Evolutionary conservation across 2,797 vertebrate genomes (phyloP), one percentile per base, ranked within the genome.

Genomic region (Anguilla marmorata): DNA sequence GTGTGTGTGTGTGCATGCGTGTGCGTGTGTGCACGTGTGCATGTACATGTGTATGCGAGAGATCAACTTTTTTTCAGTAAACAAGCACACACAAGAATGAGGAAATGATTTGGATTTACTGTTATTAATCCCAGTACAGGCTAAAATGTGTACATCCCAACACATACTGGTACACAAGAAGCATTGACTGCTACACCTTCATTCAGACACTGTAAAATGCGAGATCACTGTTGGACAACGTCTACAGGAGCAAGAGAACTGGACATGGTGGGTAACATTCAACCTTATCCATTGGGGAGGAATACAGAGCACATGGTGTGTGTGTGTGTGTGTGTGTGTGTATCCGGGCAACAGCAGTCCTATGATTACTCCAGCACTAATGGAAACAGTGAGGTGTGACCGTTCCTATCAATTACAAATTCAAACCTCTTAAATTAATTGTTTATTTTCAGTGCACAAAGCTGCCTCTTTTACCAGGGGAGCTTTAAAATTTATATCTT

Each of bases 81-180:
- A 63, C 21, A 74, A 74, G 27, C 14, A 79, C 37, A 79, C 37
- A 79, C 33, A 41, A 79, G 74, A 37, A 79, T 41, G 74, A 79
- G 33, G 33, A 74, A 79, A 79, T 41, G 74, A 79, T 79, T 74
- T 37, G 33, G 74, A 79, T 79, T 79, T 79, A 79, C 14, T 41
- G 33, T 41, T 79, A 30, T 33, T 74, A 37, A 79, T 79, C 74
- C 74, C 74, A 79, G 74, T 19, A 79, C 74, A 79, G 33, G 74
- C 74, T 21, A 79, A 79, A 79, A 79, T 79, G 74, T 79, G 33
- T 79, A 79, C 74, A 79, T 79, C 74, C 37, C 74, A 79, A 79
- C 33, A 79, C 19, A 41, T 76, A 79, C 74, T 79, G 74, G 74
- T 37, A 41, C 37, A 79, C 12, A 45, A 79, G 74, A 79, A 37